Base-by-base conservation (phyloP, 2,113 vertebrate species). In the Phylloscopus whistleri region DNA sequence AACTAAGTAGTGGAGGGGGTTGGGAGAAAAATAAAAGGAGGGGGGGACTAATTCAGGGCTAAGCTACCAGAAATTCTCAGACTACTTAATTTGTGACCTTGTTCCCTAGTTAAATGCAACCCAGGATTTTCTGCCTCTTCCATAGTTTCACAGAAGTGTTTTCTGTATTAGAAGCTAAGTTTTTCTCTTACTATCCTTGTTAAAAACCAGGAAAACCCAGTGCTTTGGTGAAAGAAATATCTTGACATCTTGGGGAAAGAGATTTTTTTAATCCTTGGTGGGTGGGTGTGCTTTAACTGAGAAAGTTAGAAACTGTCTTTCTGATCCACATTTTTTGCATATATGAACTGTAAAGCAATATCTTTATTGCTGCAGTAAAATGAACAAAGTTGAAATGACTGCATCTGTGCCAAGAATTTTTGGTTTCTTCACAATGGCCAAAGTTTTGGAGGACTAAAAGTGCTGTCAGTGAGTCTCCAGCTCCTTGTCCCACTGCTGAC, bases 31-130 rank as follows among this genome's bases (percentile, higher is more conserved):
- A 63, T 16, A 44, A 16, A 58, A 11, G 35, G 41, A 13, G 41
- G 6, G 18, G 21, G 41, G 19, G 60, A 35, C 84, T 94, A 5
- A 91, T 68, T 53, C 70, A 66, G 35, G 33, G 35, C 59, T 87
- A 66, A 95, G 78, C 62, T 77, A 88, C 55, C 46, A 90, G 79
- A 90, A 77, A 96, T 94, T 95, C 94, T 94, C 92, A 94, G 92
- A 92, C 92, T 83, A 28, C 88, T 94, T 95, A 88, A 90, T 76
- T 76, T 88, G 53, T 93, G 70, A 88, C 67, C 59, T 88, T 90
- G 63, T 67, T 93, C 48, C 44, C 24, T 72, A 27, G 22, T 64
- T 85, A 73, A 80, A 60, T 69, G 7, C 55, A 68, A 66, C 67
- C 37, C 37, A 48, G 55, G 78, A 43, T 95, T 92, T 88, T 93